Evolutionary conservation across 2,797 vertebrate genomes (phyloP), one percentile per base, ranked within the genome.

Genomic region (Hippoglossus hippoglossus): DNA sequence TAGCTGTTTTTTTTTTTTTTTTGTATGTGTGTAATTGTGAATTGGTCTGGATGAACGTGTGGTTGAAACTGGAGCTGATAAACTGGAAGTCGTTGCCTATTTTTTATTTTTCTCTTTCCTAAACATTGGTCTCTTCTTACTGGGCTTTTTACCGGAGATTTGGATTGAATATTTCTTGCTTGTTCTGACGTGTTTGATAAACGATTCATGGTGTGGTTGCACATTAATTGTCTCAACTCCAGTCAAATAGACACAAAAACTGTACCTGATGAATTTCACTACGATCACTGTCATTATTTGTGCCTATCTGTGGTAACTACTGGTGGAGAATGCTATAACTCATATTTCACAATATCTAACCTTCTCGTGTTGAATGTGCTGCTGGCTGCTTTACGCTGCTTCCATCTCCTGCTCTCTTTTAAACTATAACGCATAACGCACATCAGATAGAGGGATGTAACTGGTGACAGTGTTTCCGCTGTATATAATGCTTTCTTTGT

Each of bases 401-500:
- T 73, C 73, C 56, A 62, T 81, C 54, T 55, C 22, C 62, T 80
- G 13, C 19, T 77, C 61, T 70, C 57, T 13, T 51, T 82, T 39
- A 71, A 52, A 64, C 51, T 54, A 34, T 49, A 47, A 70, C 28
- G 28, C 62, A 71, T 51, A 75, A 57, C 28, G 25, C 51, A 24
- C 64, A 64, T 78, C 26, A 52, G 62, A 75, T 69, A 71, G 59
- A 53, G 24, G 50, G 41, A 63, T 72, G 67, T 67, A 65, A 64
- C 49, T 63, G 61, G 79, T 68, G 77, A 36, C 63, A 69, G 77
- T 63, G 25, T 56, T 22, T 62, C 71, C 67, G 82, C 89, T 90
- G 87, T 90, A 92, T 82, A 91, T 89, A 88, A 69, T 44, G 80
- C 89, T 87, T 81, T 73, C 34, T 67, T 67, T 79, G 59, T 84